Evolutionary conservation across 2,113 vertebrate genomes (phyloP).

Genomic region (Stigmatopora nigra): DNA sequence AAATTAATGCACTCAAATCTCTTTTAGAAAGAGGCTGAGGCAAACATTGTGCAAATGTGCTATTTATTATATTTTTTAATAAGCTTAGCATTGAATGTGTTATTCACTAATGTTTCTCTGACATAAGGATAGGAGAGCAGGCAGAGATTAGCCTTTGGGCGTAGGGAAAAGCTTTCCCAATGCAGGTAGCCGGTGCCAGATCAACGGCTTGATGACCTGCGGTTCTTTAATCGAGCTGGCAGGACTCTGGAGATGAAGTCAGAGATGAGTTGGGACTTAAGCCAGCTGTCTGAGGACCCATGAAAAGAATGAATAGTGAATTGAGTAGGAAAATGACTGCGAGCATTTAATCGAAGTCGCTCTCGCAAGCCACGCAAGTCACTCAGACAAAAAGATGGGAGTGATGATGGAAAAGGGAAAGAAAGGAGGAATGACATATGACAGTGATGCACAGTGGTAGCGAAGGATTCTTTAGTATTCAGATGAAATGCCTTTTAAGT

Average conservation of each 20-base stretch:
- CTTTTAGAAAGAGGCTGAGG: background rate
- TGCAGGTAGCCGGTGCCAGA: constrained; percentile 32
- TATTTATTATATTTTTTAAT: background rate
- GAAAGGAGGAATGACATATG: constrained; percentile 25
- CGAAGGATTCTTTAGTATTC: constrained; percentile 17
- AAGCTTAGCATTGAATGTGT: background rate
- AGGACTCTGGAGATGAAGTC: constrained; percentile 21
- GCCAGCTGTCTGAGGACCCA: constrained; percentile 44
- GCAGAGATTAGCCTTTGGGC: constrained; percentile 4
- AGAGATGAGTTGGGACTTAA: constrained; percentile 37
- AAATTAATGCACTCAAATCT: background rate
- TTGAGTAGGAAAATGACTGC: constrained; percentile 43
- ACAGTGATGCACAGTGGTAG: constrained; percentile 28
- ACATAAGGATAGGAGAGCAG: background rate
- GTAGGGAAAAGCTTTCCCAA: constrained; percentile 7
- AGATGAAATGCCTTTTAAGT: constrained; percentile 14
- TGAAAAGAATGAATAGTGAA: constrained; percentile 45
- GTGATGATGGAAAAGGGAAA: constrained; percentile 21
- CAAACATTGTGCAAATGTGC: background rate
- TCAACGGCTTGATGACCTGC: constrained; percentile 39
- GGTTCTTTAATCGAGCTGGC: constrained; percentile 49
- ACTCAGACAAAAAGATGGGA: constrained; percentile 34
- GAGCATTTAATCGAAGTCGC: constrained; percentile 45
- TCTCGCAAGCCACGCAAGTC: constrained; percentile 35
- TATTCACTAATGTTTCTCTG: background rate